Evolutionary conservation across 2,888 invertebrate genomes (phyloP), one percentile per base, ranked within the genome.

Genomic region (Cancer borealis): DNA sequence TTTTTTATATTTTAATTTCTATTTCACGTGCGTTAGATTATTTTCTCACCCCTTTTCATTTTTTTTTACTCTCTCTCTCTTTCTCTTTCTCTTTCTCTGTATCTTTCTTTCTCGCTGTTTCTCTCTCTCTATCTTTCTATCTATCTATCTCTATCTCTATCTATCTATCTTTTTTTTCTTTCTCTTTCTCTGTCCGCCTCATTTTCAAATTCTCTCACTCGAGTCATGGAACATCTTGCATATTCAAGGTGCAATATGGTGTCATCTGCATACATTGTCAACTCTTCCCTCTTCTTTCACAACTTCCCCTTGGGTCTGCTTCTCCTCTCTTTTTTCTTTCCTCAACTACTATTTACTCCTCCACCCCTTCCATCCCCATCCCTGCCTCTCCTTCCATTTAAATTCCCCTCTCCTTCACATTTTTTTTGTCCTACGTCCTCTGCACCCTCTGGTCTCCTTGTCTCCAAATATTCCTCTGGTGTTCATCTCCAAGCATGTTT

Each of bases 221-320:
- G 66, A 91, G 91, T 91, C 60, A 60, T 54, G 90, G 90, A 12
- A 90, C 17, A 30, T 91, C 66, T 14, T 91, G 47, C 91, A 91
- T 91, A 91, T 91, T 66, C 91, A 91, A 14, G n/a, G 12, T 8
- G 73, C 46, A 73, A 45, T 91, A 91, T 46, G 91, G 91, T 17
- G 45, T 91, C 45, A 91, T 91, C n/a, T 91, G 73, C 91, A 91
- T 91, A 91, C 91, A 73, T 91, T 66, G 73, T 73, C 91, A 91
- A 45, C 91, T 91, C 73, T 79, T 30, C 79, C 79, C 79, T 79
- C 79, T 26, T 79, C 79, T 26, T 73, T 6, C 79, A 26, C 30
- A n/a, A n/a, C 26, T 79, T 30, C 79, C 79, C 79, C 79, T 79
- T 26, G 79, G 79, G 79, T 5, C 79, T 30, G 10, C 46, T 26